Evolutionary conservation across 2,113 vertebrate species (phyloP), one percentile per base, ranked within the genome.

Genomic region (Nematolebias whitei): DNA sequence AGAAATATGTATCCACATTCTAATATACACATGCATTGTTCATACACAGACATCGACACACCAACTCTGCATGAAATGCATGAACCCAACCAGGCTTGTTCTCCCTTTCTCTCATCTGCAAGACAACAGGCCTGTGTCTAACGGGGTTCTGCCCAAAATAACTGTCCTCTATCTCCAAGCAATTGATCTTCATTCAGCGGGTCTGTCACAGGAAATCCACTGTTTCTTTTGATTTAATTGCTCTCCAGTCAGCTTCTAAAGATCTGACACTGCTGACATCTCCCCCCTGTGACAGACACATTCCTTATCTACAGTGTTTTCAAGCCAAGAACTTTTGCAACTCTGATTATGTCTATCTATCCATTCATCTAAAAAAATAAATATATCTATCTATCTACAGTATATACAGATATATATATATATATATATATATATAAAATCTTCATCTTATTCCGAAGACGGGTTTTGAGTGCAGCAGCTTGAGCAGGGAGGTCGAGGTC

Each of bases 91-190:
- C 48, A 49, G 32, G 20, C 20, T 62, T 45, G 24, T 56, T 23
- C 24, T 6, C 45, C 50, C 71, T 82, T 73, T 55, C 71, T 82
- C 73, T 78, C 73, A 71, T 83, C 63, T 59, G 6, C 13, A 8
- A 69, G 74, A 85, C 83, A 79, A 80, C 80, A 87, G 72, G 61
- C 76, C 76, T 72, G 86, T 82, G 80, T 87, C 64, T 74, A 2
- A 74, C 71, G 65, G 65, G 47, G 48, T 54, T 74, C 53, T 23
- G 32, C 78, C 79, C 80, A 70, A 76, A 83, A 79, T 75, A 82
- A 80, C 71, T 66, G 69, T 71, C 68, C 63, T 76, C 50, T 74
- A 55, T 84, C 76, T 59, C 29, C 23, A 18, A 49, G 50, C 81
- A 70, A 85, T 79, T 87, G 84, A 85, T 87, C 80, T 76, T 24